Evolutionary conservation across 2,888 invertebrate genomes (phyloP), one percentile per base, ranked within the genome.

Genomic region (Acanthopleura granulata): DNA sequence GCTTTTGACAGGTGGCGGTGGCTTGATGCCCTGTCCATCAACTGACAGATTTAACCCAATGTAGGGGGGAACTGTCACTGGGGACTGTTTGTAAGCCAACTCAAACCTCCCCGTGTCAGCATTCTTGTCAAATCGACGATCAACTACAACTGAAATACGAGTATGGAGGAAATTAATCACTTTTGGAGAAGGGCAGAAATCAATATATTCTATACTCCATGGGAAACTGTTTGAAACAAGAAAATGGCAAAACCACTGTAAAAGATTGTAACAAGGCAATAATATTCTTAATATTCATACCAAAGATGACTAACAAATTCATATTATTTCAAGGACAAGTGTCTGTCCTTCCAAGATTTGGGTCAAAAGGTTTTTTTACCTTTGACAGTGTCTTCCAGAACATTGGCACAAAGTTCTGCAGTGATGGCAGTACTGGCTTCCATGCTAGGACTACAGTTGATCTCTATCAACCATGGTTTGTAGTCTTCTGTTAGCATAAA

Each of bases 401-500:
- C 95, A 82, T 93, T 93, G 3, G 95, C 93, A 88, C 97, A 97
- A 88, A 97, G 93, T 81, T 93, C 93, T 0, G 95, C 94, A 0
- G 97, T 97, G 16, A 97, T 94, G 75, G 93, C 93, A 0, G 97
- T 97, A 40, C 95, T 96, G n/a, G 95, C 94, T 29, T 94, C 92
- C 91, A 97, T 93, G 75, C 90, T 96, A 0, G 97, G 97, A 86
- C 94, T 94, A 0, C 95, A 95, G 91, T 98, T 97, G 81, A 97
- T 96, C 92, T 98, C 97, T 84, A 98, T 95, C 78, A 97, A 91
- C 94, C 96, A 97, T 0, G 97, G 96, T 93, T 82, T 79, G 62
- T 86, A 95, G 84, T 95, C 94, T 85, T 96, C 90, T 76, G 95
- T 95, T 57, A 97, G 90, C 92, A 97, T 94, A 89, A 97, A 97